These are phyloP conservation scores for Rhingia campestris DNA, from an alignment of 2,888 invertebrate species.

Conservation along the genomic window DNA sequence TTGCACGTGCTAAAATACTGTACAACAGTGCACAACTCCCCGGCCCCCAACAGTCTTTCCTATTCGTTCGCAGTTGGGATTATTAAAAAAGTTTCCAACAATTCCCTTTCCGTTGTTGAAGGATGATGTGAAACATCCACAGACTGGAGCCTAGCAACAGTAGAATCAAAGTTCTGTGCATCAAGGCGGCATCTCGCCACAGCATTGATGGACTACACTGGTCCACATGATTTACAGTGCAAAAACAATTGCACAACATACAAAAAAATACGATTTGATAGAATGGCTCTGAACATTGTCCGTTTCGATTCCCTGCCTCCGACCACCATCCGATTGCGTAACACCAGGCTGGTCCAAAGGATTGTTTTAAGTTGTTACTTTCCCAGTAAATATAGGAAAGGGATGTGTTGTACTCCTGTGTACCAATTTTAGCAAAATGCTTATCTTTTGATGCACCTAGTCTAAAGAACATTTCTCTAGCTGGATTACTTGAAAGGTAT, in stretches of 20 bases:
- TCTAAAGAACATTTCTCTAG: too few species aligned
- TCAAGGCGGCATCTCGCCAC: conserved; percentile 3
- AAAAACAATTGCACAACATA: neutral
- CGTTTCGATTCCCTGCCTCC: too few species aligned
- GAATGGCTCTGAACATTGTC: conserved; percentile 23
- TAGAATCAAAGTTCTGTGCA: conserved; percentile 1
- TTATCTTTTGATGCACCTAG: too few species aligned
- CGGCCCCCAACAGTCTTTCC: neutral
- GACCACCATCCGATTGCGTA: too few species aligned
- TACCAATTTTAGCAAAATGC: too few species aligned
- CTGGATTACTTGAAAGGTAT: too few species aligned
- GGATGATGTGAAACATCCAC: conserved; percentile 25
- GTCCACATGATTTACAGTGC: conserved; percentile 38
- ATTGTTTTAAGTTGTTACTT: too few species aligned
- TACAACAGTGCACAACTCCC: conserved; percentile 1
- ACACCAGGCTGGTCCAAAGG: too few species aligned
- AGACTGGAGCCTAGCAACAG: neutral
- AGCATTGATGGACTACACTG: conserved; percentile 25
- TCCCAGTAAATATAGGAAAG: too few species aligned
- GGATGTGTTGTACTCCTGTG: too few species aligned
- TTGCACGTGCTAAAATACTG: neutral
- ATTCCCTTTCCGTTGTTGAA: conserved; percentile 34
- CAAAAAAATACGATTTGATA: conserved; percentile 17
- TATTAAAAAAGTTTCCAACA: conserved; percentile 57
- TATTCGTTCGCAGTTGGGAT: conserved; percentile 25